Conservation (phyloP, 2,797 vertebrate genomes). For the Peromyscus eremicus region DNA sequence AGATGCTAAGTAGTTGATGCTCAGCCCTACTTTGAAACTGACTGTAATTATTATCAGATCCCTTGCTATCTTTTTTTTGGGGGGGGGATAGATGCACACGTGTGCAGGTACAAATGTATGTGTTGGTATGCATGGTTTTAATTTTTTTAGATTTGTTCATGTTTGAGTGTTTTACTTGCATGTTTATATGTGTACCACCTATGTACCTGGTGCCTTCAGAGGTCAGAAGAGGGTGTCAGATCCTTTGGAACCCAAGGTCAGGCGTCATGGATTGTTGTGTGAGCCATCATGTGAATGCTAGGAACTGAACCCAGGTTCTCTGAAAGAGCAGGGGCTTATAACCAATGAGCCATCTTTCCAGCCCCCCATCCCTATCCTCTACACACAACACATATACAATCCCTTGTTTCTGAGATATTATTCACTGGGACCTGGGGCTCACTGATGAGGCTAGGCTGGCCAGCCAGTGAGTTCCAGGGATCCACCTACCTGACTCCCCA, state of each 20-base stretch:
- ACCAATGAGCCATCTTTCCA: background rate
- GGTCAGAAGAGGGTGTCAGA: background rate
- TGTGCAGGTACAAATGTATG: background rate
- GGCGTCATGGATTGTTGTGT: background rate
- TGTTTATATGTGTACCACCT: background rate
- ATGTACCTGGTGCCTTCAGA: background rate
- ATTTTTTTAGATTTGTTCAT: background rate
- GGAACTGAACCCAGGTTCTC: background rate
- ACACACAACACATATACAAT: background rate
- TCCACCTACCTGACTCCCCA: background rate
- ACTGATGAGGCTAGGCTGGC: background rate
- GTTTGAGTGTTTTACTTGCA: background rate
- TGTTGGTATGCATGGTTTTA: background rate
- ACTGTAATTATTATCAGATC: background rate
- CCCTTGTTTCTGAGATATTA: background rate
- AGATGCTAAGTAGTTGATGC: slow-evolving; percentile 17
- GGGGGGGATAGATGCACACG: background rate
- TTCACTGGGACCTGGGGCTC: background rate
- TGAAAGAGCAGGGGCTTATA: background rate
- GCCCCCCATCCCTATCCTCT: background rate
- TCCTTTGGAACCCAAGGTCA: background rate
- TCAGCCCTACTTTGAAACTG: slow-evolving; percentile 20
- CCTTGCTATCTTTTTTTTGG: background rate
- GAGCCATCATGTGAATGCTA: background rate
- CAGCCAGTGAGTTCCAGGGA: background rate